Base-by-base conservation (phyloP, 2,113 vertebrate genomes). In the Leiothrix lutea region DNA sequence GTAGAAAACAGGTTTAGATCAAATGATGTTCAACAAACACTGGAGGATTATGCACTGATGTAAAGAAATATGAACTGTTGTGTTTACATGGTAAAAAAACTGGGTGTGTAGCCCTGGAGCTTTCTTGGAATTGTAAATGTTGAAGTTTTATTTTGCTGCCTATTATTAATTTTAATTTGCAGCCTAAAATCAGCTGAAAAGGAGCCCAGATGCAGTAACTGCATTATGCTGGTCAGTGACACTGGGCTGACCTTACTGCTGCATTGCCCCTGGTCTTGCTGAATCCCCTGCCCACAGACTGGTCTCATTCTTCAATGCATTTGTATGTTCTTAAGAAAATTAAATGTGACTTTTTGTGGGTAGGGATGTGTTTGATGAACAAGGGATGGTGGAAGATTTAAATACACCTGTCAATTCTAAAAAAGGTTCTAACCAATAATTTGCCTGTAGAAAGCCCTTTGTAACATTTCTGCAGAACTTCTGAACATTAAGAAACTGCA, bases 361-460 rank as follows among this genome's bases (percentile, higher is more conserved):
- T 38, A 40, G 50, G 42, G 45, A 53, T 58, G 20, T 14, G 54
- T 64, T 85, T 78, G 16, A 8, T 33, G 33, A 44, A 20, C 8
- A 25, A 45, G 22, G 8, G 11, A 25, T 36, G 23, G 9, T 6
- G 2, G 5, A 40, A 86, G 15, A 28, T n/a, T 57, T 77, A 53
- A 31, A 53, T 65, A 11, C 11, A 50, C 10, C 22, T 53, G 15
- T 67, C 0, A 0, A 45, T 23, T 45, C 44, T 72, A 47, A 9
- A 26, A 69, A 54, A 26, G 4, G 14, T 62, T 90, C 48, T 51
- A 8, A 82, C 19, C 61, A 14, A 19, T 44, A 58, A 23, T 20
- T 58, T 64, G 31, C 29, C 9, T 38, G 16, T 71, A 28, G 40
- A 75, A 67, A 48, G 5, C 7, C 24, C 35, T 60, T 35, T 60